Base-by-base conservation (phyloP, 23 tunicate genomes). In the Aplidium turbinatum region DNA sequence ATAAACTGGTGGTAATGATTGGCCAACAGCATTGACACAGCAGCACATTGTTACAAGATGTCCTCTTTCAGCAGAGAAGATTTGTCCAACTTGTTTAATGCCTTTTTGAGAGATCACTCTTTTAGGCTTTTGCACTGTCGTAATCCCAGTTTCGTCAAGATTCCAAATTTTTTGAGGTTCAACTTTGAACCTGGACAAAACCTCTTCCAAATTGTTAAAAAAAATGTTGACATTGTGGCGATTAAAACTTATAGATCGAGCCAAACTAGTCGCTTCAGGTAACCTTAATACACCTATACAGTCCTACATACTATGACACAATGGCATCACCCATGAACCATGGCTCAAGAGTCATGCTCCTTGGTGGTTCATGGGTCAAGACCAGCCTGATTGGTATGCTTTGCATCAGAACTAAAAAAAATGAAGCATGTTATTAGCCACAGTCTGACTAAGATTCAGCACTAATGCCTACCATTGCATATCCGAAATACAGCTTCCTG, bases 61-160 rank as follows among this genome's bases (percentile, higher is more conserved):
- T 1, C 83, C 77, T 19, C 83, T 33, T 68, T 78, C 64, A 21
- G 3, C 51, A 1, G 83, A 78, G 11, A 77, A 38, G 11, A 78
- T 68, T 47, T 71, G 75, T 5, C 83, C 78, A 33, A 78, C 46
- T 68, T 78, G 83, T 34, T 78, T 78, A 16, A n/a, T 31, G 27
- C 83, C 83, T 68, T 78, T 78, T 47, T 65, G 35, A 3, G 76
- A 46, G 19, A 65, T 28, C 16, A 78, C 58, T 78, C 50, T 69
- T 1, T 6, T 16, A 20, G 83, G 39, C 50, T 50, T 68, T 4
- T 34, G 55, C 2, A 78, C 83, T 30, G 83, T 68, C 11, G 46
- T 65, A 25, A 78, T 66, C 1, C 83, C 83, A 1, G 83, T 78
- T 67, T 78, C 83, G 31, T 78, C 83, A 26, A 78, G 64, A 29